Evolutionary conservation across 2,113 vertebrate species (phyloP), one percentile per base, ranked within the genome.

Genomic region (Oreocharis arfaki): DNA sequence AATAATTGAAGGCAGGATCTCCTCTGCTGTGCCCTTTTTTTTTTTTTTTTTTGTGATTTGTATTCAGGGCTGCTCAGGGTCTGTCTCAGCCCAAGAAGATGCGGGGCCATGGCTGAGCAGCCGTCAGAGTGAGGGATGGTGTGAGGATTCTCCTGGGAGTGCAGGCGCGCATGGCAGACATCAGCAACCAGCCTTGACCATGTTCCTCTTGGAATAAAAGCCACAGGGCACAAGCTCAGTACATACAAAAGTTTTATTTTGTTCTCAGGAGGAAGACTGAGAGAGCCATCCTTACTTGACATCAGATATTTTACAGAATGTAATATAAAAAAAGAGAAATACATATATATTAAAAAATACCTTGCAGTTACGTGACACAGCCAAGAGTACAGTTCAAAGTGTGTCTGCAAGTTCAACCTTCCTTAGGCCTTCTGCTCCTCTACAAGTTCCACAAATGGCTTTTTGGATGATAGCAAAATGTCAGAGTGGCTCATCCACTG

Each of bases 201-300:
- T 11, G 23, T 41, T 47, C 39, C 11, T 32, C 49, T 37, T 19
- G 20, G 41, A 74, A 56, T n/a, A 50, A 81, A 74, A 82, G 39
- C 60, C 42, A 69, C 16, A 68, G 42, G 11, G 30, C 57, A 77
- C 44, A 37, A 82, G 32, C 22, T 85, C 47, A 44, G 33, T 92
- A 90, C 9, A 30, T 96, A 84, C 81, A 52, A 96, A 96, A 89
- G n/a, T 91, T 98, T 98, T 97, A 98, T 98, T 98, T 76, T 93
- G 67, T 92, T 94, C 89, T 92, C 53, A 73, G 69, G 30, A 76
- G 82, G 81, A 90, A 81, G 88, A 84, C 79, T 79, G 84, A 86
- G 61, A 73, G 86, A 87, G 84, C 42, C 59, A 26, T 90, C 90
- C 84, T 95, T 93, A 94, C 21, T 42, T 53, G 78, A 61, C 42